Conservation (phyloP, 2,797 vertebrate species). For the Silurus aristotelis region DNA sequence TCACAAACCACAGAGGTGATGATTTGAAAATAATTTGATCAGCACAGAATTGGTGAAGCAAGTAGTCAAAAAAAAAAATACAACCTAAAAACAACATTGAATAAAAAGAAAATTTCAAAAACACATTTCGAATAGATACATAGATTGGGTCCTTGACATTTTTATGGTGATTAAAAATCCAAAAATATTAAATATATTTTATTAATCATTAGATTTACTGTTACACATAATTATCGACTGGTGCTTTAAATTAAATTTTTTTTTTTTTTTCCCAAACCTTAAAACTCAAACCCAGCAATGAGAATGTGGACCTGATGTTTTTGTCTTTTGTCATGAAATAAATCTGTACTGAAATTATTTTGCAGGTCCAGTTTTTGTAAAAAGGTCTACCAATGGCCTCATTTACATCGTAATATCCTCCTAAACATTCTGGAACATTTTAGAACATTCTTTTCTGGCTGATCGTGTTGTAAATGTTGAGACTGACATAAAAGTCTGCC, state of each 20-base stretch:
- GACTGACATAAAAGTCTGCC: background rate
- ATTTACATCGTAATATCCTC: background rate
- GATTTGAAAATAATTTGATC: constrained; percentile 40
- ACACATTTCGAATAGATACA: background rate
- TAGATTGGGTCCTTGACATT: background rate
- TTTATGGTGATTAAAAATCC: background rate
- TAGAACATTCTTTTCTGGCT: background rate
- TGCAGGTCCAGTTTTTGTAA: background rate
- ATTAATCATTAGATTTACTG: background rate
- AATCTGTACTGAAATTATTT: background rate
- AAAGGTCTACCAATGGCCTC: background rate
- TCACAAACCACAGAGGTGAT: constrained; percentile 45
- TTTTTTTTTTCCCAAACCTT: background rate
- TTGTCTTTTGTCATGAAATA: background rate
- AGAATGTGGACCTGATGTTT: no score
- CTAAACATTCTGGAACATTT: background rate
- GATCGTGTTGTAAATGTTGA: background rate
- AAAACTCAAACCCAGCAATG: background rate
- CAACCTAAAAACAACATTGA: background rate
- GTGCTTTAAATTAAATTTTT: background rate
- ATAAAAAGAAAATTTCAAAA: background rate
- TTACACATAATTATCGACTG: background rate
- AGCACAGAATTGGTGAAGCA: constrained; percentile 22
- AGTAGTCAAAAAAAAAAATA: background rate
- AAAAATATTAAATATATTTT: background rate